Evolutionary conservation across 2,797 vertebrate genomes (phyloP), one percentile per base, ranked within the genome.

Genomic region (Odontamblyopus rebecca): DNA sequence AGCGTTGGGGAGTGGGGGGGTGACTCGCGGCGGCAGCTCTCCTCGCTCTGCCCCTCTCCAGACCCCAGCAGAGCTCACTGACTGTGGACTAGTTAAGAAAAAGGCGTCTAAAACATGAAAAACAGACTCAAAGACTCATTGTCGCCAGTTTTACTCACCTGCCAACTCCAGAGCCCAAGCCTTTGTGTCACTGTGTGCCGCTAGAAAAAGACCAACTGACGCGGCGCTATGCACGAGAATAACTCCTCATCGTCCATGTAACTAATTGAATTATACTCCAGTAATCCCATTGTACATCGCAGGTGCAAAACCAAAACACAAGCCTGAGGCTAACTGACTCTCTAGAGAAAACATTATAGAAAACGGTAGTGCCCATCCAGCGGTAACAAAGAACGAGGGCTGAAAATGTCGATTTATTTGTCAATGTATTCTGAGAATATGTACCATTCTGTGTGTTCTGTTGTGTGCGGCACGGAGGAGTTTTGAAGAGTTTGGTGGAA

Each of bases 301-400:
- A 89, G 91, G 88, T 88, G 90, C 88, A 86, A 88, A 89, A 91
- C 89, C 89, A 89, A 91, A 92, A 90, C 90, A 90, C 85, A 89
- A 83, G 90, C 88, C 86, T 88, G 88, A 90, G 87, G 82, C 82
- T 75, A 84, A 86, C 69, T 82, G 86, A 91, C 85, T 88, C 86
- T 85, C 89, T 89, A 88, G 86, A 89, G 80, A 81, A 89, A 89
- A 90, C 81, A 88, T 86, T 88, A 85, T 88, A 90, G 86, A 89
- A 83, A 78, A 87, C 79, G 85, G 78, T 87, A 87, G 88, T 85
- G 89, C 88, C 90, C 90, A 86, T 88, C 84, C 87, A 78, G 79
- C 71, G 84, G 86, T 88, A 86, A 91, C 80, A 83, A 86, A 86
- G 89, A 86, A 86, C 87, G 86, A 91, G 87, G 85, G 90, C 88